phyloP scores from a whole-genome alignment of 2,113 vertebrate species.

The Campylorhamphus procurvoides region DNA sequence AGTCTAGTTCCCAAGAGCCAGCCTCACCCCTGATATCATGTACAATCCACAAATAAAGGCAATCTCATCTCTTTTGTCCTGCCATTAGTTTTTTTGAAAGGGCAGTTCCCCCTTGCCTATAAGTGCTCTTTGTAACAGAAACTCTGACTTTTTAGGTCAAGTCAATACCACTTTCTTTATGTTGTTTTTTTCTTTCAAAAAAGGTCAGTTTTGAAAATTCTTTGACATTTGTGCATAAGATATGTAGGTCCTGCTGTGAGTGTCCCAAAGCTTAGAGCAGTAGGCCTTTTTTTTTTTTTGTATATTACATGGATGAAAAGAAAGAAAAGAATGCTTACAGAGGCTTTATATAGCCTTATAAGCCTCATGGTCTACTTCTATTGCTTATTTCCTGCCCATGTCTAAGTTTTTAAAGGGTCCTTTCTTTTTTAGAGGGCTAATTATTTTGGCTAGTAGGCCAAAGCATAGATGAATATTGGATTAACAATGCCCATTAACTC shows the following conservation, averaged over 20 bases:
- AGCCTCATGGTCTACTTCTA: background rate
- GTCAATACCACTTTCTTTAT: slow-evolving; percentile 50
- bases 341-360: background rate
- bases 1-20: slow-evolving; percentile 52
- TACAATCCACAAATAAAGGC: slow-evolving; percentile 41
- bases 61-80: slow-evolving; percentile 57
- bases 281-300: background rate
- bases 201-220: slow-evolving; percentile 57
- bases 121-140: slow-evolving; percentile 72
- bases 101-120: slow-evolving; percentile 34
- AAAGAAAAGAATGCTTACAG: background rate
- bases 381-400: background rate
- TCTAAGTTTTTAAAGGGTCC: slow-evolving; percentile 13
- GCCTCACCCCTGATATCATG: slow-evolving; percentile 26
- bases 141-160: slow-evolving; percentile 68
- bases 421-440: slow-evolving; percentile 17
- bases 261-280: background rate
- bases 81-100: slow-evolving; percentile 67
- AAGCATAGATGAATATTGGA: slow-evolving; percentile 14
- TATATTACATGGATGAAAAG: background rate
- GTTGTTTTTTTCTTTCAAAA: slow-evolving; percentile 58
- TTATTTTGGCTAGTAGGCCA: slow-evolving; percentile 22
- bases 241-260: background rate
- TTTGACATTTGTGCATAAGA: background rate
- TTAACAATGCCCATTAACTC: slow-evolving; percentile 8